Conservation (phyloP, 2,113 vertebrate species). For the Labrus mixtus region DNA sequence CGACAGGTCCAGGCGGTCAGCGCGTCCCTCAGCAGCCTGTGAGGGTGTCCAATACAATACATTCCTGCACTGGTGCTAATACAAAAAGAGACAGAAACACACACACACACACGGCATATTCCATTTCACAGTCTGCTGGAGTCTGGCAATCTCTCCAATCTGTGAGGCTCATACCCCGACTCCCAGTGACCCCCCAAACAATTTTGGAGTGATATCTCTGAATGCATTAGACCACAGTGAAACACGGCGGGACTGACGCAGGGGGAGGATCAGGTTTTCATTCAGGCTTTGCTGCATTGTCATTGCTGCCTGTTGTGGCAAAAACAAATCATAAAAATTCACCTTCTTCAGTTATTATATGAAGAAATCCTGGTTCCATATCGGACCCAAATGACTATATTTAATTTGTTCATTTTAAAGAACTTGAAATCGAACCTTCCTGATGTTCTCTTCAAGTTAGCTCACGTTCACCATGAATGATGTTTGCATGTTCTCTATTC, state of each 20-base stretch:
- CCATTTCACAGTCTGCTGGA: slow-evolving; percentile 79
- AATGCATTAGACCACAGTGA: slow-evolving; percentile 64
- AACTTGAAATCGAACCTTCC: too few relatives aligned
- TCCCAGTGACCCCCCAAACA: slow-evolving; percentile 66
- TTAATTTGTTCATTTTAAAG: too few relatives aligned
- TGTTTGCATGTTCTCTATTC: too few relatives aligned
- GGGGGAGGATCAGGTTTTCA: slow-evolving; percentile 8
- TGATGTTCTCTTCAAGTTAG: too few relatives aligned
- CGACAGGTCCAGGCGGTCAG: slow-evolving; percentile 58
- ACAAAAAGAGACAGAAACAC: slow-evolving; percentile 2
- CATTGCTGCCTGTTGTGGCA: neutral
- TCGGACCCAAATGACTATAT: too few relatives aligned
- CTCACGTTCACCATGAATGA: too few relatives aligned
- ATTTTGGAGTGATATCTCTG: slow-evolving; percentile 66
- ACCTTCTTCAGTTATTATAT: neutral
- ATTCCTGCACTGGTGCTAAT: slow-evolving; percentile 17
- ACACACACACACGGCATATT: slow-evolving; percentile 52
- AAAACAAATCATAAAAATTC: neutral
- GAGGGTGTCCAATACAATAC: slow-evolving; percentile 35
- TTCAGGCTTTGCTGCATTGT: slow-evolving; percentile 5
- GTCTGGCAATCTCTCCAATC: slow-evolving; percentile 70
- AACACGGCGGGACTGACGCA: slow-evolving; percentile 55
- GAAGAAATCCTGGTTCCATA: neutral
- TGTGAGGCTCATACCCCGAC: slow-evolving; percentile 61
- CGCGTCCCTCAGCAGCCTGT: slow-evolving; percentile 5